Evolutionary conservation across 2,888 invertebrate species (phyloP), one percentile per base, ranked within the genome.

Genomic region (Cerastoderma edule): DNA sequence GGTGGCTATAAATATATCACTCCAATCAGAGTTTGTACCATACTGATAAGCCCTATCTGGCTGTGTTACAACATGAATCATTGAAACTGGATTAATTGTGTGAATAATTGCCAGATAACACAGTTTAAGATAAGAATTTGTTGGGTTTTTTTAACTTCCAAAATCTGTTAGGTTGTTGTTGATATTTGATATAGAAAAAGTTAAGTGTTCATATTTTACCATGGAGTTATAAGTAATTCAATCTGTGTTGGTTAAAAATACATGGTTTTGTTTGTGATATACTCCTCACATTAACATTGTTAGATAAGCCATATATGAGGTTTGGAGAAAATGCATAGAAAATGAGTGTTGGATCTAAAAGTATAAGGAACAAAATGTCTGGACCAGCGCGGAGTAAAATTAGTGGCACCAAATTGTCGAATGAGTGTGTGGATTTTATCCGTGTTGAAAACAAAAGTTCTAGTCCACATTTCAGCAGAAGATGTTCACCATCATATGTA

Each of bases 41-140:
- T 24, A 33, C 60, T 60, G 60, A 60, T 60, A 60, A 60, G 60
- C 60, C 60, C 60, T 27, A 24, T 60, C 35, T 60, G 57, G 57
- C 57, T 57, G 30, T 39, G 10, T 39, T 39, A 16, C 8, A 16
- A 8, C 39, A 8, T 39, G 16, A 39, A 39, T 39, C n/a, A n/a
- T n/a, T n/a, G n/a, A n/a, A n/a, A n/a, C n/a, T n/a, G n/a, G n/a
- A n/a, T n/a, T n/a, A n/a, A n/a, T n/a, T n/a, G n/a, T n/a, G n/a
- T n/a, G n/a, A n/a, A n/a, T n/a, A n/a, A n/a, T n/a, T n/a, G n/a
- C n/a, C n/a, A n/a, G n/a, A n/a, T n/a, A n/a, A n/a, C n/a, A n/a
- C n/a, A n/a, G n/a, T n/a, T n/a, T n/a, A n/a, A n/a, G n/a, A n/a
- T n/a, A n/a, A n/a, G n/a, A n/a, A n/a, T n/a, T n/a, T n/a, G n/a